phyloP scores from a whole-genome alignment of 2,113 vertebrate species.

The Pampusana beccarii region DNA sequence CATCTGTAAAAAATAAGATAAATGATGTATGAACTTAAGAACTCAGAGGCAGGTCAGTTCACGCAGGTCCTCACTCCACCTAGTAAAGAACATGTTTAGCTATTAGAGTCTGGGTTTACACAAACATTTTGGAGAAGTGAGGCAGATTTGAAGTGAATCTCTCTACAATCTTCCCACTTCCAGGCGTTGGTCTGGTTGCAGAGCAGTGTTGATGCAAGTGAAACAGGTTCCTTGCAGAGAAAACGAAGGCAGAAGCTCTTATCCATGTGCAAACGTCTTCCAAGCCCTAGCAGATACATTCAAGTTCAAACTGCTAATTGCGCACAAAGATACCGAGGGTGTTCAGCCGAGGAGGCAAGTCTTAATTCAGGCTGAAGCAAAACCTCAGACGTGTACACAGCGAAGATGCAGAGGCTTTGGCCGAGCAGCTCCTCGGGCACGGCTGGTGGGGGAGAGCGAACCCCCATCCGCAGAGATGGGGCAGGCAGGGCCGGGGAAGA shows the following conservation, averaged over 20 bases:
- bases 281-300: neutral
- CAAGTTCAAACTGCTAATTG: neutral
- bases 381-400: neutral
- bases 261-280: rapidly evolving
- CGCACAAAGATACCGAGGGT: neutral
- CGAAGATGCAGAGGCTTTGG: neutral
- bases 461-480: too few species aligned
- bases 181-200: neutral
- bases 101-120: neutral
- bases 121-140: neutral
- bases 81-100: neutral
- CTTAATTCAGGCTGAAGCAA: neutral
- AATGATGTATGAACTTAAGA: neutral
- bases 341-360: rapidly evolving
- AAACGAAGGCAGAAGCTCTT: neutral
- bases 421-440: neutral
- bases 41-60: neutral
- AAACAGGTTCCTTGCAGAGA: neutral
- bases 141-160: neutral
- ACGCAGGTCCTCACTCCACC: neutral
- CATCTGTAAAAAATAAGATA: neutral
- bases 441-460: too few species aligned
- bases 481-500: too few species aligned
- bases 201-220: neutral
- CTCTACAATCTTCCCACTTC: neutral